A percentile compares a stretch with the other conserved stretches of the same genome.
Evolutionary conservation across 1,140 invertebrate species (phyloP).

Genomic region (Triops longicaudatus): DNA sequence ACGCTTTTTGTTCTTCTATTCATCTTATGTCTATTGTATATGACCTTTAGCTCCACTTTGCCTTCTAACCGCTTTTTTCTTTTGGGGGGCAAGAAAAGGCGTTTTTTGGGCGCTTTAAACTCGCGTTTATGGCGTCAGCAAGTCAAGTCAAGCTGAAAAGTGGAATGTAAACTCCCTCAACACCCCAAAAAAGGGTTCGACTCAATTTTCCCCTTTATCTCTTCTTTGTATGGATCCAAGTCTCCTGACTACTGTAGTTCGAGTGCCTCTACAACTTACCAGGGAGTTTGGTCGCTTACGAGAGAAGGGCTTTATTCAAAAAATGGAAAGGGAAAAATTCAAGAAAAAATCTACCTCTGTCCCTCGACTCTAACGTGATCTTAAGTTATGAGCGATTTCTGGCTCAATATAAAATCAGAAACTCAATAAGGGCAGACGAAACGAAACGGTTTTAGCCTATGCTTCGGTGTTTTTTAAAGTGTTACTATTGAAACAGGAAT

Average conservation of each 20-base stretch:
- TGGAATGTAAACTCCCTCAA: not conserved
- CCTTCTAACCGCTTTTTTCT: not conserved
- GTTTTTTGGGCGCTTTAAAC: not conserved
- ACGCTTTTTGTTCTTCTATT: not conserved
- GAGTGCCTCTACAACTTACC: not conserved
- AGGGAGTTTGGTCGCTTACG: not conserved
- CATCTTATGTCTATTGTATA: not conserved
- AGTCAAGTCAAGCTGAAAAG: conserved; percentile 1
- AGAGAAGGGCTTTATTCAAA: not conserved
- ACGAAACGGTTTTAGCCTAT: too few relatives aligned
- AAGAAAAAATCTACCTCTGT: too few relatives aligned
- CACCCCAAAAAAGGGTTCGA: not conserved
- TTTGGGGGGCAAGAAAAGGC: too few relatives aligned
- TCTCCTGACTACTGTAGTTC: not conserved
- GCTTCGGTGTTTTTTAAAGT: too few relatives aligned
- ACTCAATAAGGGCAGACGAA: too few relatives aligned
- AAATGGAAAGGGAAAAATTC: not conserved
- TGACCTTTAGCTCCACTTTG: not conserved
- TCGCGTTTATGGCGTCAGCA: conserved; percentile 4
- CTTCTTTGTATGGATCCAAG: not conserved
- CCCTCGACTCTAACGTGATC: too few relatives aligned
- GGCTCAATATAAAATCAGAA: too few relatives aligned
- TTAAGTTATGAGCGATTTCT: too few relatives aligned
- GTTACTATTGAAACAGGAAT: too few relatives aligned
- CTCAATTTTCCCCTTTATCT: not conserved